Evolutionary conservation across 2,113 vertebrate genomes (phyloP), one percentile per base, ranked within the genome.

Genomic region (Pteruthius melanotis): DNA sequence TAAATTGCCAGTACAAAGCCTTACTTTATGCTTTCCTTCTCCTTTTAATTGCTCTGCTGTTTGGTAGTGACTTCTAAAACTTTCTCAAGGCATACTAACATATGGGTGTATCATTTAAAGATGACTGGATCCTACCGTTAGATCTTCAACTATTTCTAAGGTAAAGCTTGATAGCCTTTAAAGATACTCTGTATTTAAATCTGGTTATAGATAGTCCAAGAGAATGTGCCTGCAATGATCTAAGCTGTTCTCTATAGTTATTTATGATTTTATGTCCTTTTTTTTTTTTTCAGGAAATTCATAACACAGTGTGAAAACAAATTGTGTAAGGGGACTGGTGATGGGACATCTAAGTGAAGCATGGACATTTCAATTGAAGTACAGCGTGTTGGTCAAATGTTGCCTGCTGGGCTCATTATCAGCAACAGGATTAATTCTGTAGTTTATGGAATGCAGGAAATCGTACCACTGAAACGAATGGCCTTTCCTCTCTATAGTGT

Each of bases 401-500:
- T 94, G 71, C 74, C 79, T 94, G 66, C 82, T 88, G 76, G n/a
- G 60, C 87, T 96, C 85, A 86, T 94, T 86, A 96, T 64, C 56
- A 68, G 35, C 45, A 78, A 23, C n/a, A 37, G 17, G 71, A 22
- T 70, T 84, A 93, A 80, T 89, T 87, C 63, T 69, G 53, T 65
- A 79, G 56, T 53, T 28, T 78, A 37, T 80, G 70, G 52, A 61
- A 17, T 35, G 63, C 35, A 76, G 70, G 61, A 95, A 93, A 64
- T 89, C 79, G 56, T 22, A 64, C 31, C 2, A 53, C 71, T 45
- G 68, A 95, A 88, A 91, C 4, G 0, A 78, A 86, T 49, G 26
- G 31, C n/a, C 60, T 80, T 86, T 78, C 23, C 10, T 71, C n/a
- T 59, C 60, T 60, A n/a, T 10, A 77, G 49, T 27, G 3, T 65